Conservation (phyloP, 1,140 invertebrate species). For the Drosophila pruinosa region DNA sequence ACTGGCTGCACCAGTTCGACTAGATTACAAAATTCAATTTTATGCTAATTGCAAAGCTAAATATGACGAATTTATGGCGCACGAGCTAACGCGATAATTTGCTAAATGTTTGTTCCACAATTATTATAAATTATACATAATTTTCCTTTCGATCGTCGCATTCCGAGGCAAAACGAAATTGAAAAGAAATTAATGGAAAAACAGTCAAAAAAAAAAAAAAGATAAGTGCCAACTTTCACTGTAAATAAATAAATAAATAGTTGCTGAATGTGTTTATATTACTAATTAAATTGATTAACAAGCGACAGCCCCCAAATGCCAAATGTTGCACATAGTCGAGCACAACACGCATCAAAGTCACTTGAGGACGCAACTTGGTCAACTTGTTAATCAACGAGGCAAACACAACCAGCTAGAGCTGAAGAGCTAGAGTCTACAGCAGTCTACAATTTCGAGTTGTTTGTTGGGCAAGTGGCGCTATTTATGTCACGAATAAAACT, state of each 20-base stretch:
- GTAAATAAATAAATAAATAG: conserved; percentile 23
- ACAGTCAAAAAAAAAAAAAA: conserved; percentile 39
- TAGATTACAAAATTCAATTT: conserved; percentile 38
- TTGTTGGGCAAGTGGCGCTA: conserved; percentile 37
- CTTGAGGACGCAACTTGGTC: conserved; percentile 20
- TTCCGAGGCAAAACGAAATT: conserved; percentile 37
- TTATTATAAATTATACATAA: conserved; percentile 10
- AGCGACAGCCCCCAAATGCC: conserved; percentile 42
- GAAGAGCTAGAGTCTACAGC: not conserved
- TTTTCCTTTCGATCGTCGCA: conserved; percentile 10
- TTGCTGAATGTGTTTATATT: conserved; percentile 40
- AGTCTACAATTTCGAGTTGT: conserved; percentile 17
- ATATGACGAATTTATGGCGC: conserved; percentile 21
- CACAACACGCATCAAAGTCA: not conserved
- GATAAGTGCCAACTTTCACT: conserved; percentile 41
- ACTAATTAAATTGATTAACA: conserved; percentile 69
- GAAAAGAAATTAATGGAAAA: conserved; percentile 56
- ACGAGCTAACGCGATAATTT: conserved; percentile 1
- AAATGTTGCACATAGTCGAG: conserved; percentile 28
- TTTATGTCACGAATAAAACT: conserved; percentile 40
- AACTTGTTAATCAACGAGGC: conserved; percentile 43
- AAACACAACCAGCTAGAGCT: conserved; percentile 11
- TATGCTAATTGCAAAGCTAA: conserved; percentile 36
- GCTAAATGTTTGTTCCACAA: not conserved
- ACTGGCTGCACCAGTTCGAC: conserved; percentile 71